Conservation (phyloP, 2,797 vertebrate genomes). For the Sebastes iracundus region DNA sequence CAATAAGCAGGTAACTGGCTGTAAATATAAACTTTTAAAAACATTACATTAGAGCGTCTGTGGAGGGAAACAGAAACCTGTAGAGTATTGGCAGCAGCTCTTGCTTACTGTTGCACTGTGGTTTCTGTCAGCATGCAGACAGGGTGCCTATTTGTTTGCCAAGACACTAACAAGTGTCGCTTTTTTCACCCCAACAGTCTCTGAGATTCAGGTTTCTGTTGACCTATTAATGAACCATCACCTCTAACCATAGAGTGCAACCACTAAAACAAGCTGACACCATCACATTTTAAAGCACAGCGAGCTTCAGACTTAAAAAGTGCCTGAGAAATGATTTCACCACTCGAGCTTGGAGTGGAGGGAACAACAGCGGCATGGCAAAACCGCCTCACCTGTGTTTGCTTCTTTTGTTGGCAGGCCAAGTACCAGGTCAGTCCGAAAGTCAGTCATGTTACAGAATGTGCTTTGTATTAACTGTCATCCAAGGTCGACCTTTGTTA, state of each 20-base stretch:
- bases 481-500: background rate
- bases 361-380: conserved; percentile 31
- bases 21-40: background rate
- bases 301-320: conserved; percentile 2
- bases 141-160: conserved; percentile 11
- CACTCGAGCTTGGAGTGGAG: background rate
- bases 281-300: conserved; percentile 22
- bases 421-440: conserved; percentile 53
- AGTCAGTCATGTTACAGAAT: background rate
- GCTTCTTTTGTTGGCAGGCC: conserved; percentile 35
- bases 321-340: conserved; percentile 15
- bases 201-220: conserved; percentile 38
- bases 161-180: background rate
- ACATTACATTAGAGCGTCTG: background rate
- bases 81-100: background rate
- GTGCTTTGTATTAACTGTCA: background rate
- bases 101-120: conserved; percentile 22
- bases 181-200: conserved; percentile 18
- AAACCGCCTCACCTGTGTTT: conserved; percentile 22
- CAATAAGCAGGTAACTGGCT: background rate
- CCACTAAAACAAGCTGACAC: conserved; percentile 41
- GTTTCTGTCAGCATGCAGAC: conserved; percentile 22
- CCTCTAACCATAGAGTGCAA: conserved; percentile 30
- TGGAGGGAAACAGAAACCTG: background rate
- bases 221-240: conserved; percentile 68